Percentiles rank a stretch among this genome's conserved stretches.
phyloP scores from a whole-genome alignment of 2,888 invertebrate species.

The Ectropis crepuscularia region DNA sequence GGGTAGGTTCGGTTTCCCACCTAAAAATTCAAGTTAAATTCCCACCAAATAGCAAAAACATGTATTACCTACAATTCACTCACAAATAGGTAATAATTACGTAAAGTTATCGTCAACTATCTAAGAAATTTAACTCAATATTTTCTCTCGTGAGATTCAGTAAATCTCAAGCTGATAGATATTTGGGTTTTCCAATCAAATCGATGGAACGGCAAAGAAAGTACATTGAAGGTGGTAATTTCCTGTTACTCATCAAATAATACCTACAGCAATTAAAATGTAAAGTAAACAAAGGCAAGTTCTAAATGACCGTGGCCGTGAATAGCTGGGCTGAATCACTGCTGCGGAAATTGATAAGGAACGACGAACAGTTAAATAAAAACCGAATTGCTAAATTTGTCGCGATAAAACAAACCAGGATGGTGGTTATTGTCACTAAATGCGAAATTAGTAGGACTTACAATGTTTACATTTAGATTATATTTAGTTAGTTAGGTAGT shows the following conservation, averaged over 20 bases:
- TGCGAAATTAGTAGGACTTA: no score
- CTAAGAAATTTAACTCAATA: background rate
- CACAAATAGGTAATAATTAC: no score
- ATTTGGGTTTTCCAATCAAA: background rate
- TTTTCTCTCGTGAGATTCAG: background rate
- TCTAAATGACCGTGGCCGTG: conserved; percentile 31
- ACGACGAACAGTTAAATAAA: conserved; percentile 18
- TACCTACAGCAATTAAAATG: conserved; percentile 23
- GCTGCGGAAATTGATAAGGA: conserved; percentile 33
- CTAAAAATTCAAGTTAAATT: no score
- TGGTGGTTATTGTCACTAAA: no score
- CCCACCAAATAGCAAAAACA: no score
- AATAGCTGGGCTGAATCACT: conserved; percentile 37
- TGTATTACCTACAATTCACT: no score
- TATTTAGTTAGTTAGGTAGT: no score
- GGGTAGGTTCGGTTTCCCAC: no score
- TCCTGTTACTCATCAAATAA: conserved; percentile 26
- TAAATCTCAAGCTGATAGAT: background rate
- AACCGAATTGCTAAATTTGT: background rate
- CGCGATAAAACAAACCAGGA: background rate
- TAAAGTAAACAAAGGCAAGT: conserved; percentile 33
- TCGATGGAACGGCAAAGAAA: conserved; percentile 3
- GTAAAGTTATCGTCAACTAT: no score
- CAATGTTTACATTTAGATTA: no score
- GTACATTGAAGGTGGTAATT: background rate